phyloP scores from a whole-genome alignment of 2,797 vertebrate species.

The Aulostomus chinensis region DNA sequence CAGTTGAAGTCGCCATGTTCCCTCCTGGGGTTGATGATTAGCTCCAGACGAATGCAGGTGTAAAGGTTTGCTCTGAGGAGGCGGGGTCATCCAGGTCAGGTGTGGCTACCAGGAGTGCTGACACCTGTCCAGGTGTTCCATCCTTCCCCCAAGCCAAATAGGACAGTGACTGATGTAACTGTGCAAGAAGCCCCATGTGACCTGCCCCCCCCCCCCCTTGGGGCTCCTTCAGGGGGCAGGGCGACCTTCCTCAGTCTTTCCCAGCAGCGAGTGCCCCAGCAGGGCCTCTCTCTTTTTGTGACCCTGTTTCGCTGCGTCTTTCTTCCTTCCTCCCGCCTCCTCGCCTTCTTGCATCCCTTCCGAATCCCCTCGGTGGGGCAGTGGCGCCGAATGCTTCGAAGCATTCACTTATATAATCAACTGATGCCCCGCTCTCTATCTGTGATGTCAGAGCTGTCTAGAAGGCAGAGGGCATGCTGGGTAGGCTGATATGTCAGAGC shows the following conservation, averaged over 20 bases:
- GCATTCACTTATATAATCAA: constrained; percentile 77
- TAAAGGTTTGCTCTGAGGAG: constrained; percentile 17
- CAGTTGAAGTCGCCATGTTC: constrained; percentile 51
- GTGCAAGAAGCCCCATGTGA: constrained; percentile 60
- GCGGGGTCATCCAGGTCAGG: too few species aligned
- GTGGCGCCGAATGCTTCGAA: constrained; percentile 49
- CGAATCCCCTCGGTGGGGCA: constrained; percentile 45
- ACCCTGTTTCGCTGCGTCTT: constrained; percentile 48
- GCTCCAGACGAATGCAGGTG: constrained; percentile 35
- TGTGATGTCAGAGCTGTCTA: constrained; percentile 73
- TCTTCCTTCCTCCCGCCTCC: constrained; percentile 22
- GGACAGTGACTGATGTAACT: too few species aligned
- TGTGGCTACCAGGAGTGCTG: too few species aligned
- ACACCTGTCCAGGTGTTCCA: too few species aligned
- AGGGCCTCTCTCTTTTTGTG: constrained; percentile 66
- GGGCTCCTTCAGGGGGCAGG: constrained; percentile 64
- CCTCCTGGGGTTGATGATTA: constrained; percentile 62
- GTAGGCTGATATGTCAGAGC: too few species aligned
- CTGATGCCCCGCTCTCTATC: constrained; percentile 67
- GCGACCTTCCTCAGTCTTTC: constrained; percentile 68
- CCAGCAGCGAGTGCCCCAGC: constrained; percentile 47
- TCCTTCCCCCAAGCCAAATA: too few species aligned
- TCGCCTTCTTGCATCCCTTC: constrained; percentile 16
- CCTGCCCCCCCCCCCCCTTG: constrained; percentile 25
- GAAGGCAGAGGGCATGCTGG: constrained; percentile 70